Percentiles rank a stretch among this genome's conserved stretches.
phyloP scores from a whole-genome alignment of 2,797 vertebrate genomes.

The Peromyscus aztecus region DNA sequence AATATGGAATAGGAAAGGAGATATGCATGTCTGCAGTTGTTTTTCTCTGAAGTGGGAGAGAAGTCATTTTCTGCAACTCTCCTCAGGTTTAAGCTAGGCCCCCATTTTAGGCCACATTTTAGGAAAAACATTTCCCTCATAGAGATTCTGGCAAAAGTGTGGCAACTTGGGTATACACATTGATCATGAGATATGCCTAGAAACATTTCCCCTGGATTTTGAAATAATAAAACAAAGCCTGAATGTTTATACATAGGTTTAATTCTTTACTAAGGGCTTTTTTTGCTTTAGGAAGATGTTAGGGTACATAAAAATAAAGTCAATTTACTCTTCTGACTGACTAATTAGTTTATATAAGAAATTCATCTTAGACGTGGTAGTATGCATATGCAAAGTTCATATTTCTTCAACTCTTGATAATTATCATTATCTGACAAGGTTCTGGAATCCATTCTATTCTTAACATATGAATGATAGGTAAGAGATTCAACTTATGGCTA shows the following conservation, averaged over 20 bases:
- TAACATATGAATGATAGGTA: slow-evolving; percentile 9
- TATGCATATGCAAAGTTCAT: slow-evolving; percentile 18
- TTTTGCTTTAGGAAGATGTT: slow-evolving; percentile 36
- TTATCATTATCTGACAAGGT: slow-evolving; percentile 48
- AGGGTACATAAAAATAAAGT: background rate
- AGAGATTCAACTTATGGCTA: background rate
- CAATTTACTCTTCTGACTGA: background rate
- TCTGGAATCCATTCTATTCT: background rate
- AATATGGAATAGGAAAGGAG: slow-evolving; percentile 17
- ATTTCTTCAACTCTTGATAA: slow-evolving; percentile 5
- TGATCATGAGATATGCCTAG: slow-evolving; percentile 28
- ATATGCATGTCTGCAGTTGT: background rate
- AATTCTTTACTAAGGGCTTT: slow-evolving; percentile 38
- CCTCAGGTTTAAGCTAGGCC: background rate
- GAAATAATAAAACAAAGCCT: slow-evolving; percentile 43
- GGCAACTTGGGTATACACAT: background rate
- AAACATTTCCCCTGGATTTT: background rate
- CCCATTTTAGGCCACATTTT: slow-evolving; percentile 23
- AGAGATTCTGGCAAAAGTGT: slow-evolving; percentile 18
- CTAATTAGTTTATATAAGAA: background rate
- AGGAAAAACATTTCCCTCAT: slow-evolving; percentile 34
- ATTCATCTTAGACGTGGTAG: background rate
- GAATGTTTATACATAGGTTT: background rate
- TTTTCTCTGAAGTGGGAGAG: slow-evolving; percentile 21
- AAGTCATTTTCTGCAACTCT: background rate